Evolutionary conservation across 2,888 invertebrate genomes (phyloP).

Genomic region (Tenodera sinensis): DNA sequence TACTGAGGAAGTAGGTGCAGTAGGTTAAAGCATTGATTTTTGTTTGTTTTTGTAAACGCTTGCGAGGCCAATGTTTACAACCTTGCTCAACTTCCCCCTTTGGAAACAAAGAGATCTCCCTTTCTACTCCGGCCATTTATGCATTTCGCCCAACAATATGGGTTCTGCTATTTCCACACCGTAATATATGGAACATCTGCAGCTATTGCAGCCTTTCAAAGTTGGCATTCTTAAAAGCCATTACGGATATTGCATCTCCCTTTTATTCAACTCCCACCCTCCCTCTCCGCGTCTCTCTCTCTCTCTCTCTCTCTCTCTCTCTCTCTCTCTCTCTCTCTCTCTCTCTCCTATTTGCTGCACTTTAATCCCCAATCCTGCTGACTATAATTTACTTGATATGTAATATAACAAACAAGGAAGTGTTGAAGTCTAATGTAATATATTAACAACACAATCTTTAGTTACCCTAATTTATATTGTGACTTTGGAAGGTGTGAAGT

Average conservation of each 20-base stretch:
- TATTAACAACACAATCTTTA: too few species aligned
- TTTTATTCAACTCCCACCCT: background rate
- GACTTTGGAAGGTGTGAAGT: too few species aligned
- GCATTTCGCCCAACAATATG: background rate
- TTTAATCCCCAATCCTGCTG: background rate
- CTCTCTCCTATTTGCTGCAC: background rate
- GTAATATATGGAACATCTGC: background rate
- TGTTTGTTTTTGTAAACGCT: background rate
- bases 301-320: too few species aligned
- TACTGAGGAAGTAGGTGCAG: background rate
- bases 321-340: too few species aligned
- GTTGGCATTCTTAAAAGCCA: background rate
- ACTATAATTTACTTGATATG: background rate
- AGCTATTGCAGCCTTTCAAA: background rate
- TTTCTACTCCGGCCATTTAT: background rate
- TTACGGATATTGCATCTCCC: background rate
- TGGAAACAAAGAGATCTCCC: background rate
- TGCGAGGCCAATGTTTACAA: background rate
- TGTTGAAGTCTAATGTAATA: too few species aligned
- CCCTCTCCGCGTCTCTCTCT: too few species aligned
- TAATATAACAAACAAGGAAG: too few species aligned
- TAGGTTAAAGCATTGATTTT: background rate
- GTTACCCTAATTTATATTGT: too few species aligned
- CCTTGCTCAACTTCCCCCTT: too few species aligned
- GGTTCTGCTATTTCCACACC: background rate